Percentiles rank a stretch among this genome's conserved stretches.
Evolutionary conservation across 35 echinoderm and acorn worm species (phyloP).

Genomic region (Heliocidaris tuberculata): DNA sequence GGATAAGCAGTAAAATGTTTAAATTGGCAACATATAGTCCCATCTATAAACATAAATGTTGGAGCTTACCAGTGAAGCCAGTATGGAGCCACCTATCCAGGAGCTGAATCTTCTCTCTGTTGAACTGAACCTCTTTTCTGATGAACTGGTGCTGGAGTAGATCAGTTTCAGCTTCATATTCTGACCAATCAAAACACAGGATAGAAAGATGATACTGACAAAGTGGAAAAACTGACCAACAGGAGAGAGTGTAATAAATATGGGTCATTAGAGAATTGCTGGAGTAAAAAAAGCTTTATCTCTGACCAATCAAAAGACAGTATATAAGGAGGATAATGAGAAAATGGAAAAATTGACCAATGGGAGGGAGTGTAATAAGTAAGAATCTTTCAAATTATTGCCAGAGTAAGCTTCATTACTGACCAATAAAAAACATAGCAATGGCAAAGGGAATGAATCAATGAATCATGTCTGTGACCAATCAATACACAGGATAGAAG

Average conservation of each 20-base stretch:
- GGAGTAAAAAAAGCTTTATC: not conserved
- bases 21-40: not conserved
- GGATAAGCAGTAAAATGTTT: too few species aligned
- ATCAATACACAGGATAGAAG: too few species aligned
- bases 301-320: not conserved
- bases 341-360: not conserved
- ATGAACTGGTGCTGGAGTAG: conserved; percentile 51
- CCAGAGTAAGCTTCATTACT: too few species aligned
- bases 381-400: too few species aligned
- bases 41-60: not conserved
- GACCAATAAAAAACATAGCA: too few species aligned
- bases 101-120: conserved; percentile 90
- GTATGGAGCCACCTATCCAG: conserved; percentile 97
- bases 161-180: conserved; percentile 90
- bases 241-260: too few species aligned
- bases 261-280: not conserved
- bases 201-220: not conserved
- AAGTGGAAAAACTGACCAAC: too few species aligned
- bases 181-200: conserved; percentile 51
- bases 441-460: too few species aligned
- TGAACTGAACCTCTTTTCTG: conserved; percentile 88
- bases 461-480: too few species aligned
- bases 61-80: conserved; percentile 94
- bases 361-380: too few species aligned
- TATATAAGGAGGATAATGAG: not conserved